phyloP scores from a whole-genome alignment of 1,140 invertebrate species.

The Calycopis cecrops region DNA sequence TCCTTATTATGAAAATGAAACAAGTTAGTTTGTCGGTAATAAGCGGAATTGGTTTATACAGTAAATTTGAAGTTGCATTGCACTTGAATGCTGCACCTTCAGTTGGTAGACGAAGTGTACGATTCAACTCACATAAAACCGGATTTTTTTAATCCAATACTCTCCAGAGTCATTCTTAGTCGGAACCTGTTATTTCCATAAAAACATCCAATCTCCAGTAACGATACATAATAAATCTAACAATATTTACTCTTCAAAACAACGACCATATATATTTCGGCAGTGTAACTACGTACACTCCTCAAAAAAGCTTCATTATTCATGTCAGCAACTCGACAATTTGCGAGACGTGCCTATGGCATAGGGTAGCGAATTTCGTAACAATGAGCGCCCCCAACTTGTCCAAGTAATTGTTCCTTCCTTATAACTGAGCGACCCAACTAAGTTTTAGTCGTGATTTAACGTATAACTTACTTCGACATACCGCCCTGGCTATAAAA shows the following conservation, averaged over 20 bases:
- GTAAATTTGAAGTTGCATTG: no score
- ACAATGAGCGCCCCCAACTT: constrained; percentile 7
- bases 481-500: no score
- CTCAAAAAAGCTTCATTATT: constrained; percentile 8
- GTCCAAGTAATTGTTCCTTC: neutral
- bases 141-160: no score
- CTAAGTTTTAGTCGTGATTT: constrained; percentile 3
- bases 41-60: neutral
- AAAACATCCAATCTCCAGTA: no score
- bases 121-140: no score
- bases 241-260: no score
- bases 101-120: no score
- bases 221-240: no score
- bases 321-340: constrained; percentile 4
- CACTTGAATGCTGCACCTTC: no score
- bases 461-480: neutral
- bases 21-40: constrained; percentile 5
- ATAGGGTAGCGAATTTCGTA: neutral
- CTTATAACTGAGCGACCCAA: constrained; percentile 1
- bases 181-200: no score
- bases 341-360: constrained; percentile 4
- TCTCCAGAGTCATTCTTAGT: no score
- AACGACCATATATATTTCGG: no score
- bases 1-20: neutral
- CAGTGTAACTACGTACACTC: neutral